phyloP scores from a whole-genome alignment of 1,140 invertebrate species.

The Diachasma alloeum region DNA sequence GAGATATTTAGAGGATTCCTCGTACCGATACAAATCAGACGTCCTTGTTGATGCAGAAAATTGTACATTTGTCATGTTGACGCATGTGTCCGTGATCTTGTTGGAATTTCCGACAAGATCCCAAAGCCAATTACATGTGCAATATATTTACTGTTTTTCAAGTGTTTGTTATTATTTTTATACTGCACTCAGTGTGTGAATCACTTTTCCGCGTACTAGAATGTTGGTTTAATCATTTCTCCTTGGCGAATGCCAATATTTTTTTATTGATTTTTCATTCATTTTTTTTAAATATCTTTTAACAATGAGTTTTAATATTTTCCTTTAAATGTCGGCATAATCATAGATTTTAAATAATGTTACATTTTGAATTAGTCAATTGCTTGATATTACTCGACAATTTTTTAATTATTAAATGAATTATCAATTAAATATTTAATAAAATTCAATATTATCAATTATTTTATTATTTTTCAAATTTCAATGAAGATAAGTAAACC shows the following conservation, averaged over 20 bases:
- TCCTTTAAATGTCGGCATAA: background rate
- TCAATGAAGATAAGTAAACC: no score
- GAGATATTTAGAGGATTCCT: background rate
- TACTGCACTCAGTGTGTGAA: background rate
- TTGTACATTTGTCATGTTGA: background rate
- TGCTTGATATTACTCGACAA: no score
- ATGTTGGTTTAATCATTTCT: background rate
- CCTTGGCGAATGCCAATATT: background rate
- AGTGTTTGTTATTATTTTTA: background rate
- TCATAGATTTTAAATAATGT: background rate
- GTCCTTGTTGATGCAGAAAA: background rate
- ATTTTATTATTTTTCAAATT: no score
- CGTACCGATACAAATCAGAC: background rate
- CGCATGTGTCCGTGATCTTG: conserved; percentile 9
- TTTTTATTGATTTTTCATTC: no score
- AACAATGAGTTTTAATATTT: background rate
- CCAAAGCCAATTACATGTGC: background rate
- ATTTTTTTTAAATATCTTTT: no score
- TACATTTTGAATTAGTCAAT: no score
- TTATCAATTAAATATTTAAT: no score
- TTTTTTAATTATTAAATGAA: no score
- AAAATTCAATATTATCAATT: no score
- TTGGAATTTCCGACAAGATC: conserved; percentile 3
- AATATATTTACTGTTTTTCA: background rate
- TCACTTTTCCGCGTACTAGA: background rate